Percentiles rank a stretch among this genome's conserved stretches.
Evolutionary conservation across 2,888 invertebrate species (phyloP).

Genomic region (Eupeodes luniger): DNA sequence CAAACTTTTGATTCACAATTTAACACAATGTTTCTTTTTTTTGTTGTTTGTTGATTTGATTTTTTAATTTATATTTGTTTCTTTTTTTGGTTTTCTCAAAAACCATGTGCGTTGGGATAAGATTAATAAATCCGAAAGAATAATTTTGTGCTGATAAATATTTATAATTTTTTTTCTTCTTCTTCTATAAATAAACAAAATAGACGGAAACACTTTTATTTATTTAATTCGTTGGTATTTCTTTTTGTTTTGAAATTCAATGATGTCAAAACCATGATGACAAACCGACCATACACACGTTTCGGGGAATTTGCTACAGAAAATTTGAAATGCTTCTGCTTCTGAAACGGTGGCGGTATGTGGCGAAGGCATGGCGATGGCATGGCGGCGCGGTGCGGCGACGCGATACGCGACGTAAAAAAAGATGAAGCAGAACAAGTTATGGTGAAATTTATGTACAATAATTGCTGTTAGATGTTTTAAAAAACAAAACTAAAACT

Average conservation of each 20-base stretch:
- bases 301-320: slow-evolving; percentile 19
- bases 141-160: slow-evolving; percentile 28
- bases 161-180: slow-evolving; percentile 46
- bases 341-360: too few species aligned
- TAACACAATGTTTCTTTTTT: slow-evolving; percentile 31
- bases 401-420: neutral
- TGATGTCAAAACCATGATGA: slow-evolving; percentile 58
- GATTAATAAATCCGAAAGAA: slow-evolving; percentile 2
- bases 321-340: neutral
- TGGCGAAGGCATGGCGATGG: too few species aligned
- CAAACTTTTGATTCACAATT: slow-evolving; percentile 40
- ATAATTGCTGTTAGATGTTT: slow-evolving; percentile 35
- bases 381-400: neutral
- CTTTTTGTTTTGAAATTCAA: slow-evolving; percentile 19
- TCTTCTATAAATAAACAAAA: slow-evolving; percentile 58
- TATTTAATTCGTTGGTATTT: neutral
- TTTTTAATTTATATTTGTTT: neutral
- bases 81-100: neutral
- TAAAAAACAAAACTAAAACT: slow-evolving; percentile 8
- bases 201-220: slow-evolving; percentile 40
- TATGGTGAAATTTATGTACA: slow-evolving; percentile 35
- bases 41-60: slow-evolving; percentile 30
- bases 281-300: slow-evolving; percentile 17
- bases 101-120: slow-evolving; percentile 30
- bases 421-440: slow-evolving; percentile 29